phyloP scores from a whole-genome alignment of 2,797 vertebrate species.

The Aselliscus stoliczkanus region DNA sequence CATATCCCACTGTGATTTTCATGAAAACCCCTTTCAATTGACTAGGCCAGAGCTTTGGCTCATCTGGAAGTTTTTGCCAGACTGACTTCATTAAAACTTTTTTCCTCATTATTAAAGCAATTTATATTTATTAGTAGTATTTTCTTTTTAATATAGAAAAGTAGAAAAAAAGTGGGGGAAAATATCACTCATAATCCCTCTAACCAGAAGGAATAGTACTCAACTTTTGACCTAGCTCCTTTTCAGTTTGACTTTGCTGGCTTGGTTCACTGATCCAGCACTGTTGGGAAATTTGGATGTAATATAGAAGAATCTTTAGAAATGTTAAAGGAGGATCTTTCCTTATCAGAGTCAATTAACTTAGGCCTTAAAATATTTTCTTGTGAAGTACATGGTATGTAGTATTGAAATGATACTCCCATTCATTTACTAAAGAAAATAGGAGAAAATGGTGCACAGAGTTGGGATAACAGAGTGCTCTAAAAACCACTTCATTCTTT shows the following conservation, averaged over 20 bases:
- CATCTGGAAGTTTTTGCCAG: slow-evolving; percentile 12
- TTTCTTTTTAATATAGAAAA: not conserved
- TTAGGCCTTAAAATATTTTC: not conserved
- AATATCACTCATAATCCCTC: not conserved
- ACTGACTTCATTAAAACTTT: slow-evolving; percentile 12
- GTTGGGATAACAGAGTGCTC: not conserved
- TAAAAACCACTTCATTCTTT: not conserved
- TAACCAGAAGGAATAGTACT: not conserved
- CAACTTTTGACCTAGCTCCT: not conserved
- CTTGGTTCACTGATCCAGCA: not conserved
- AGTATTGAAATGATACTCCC: not conserved
- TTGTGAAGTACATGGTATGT: not conserved
- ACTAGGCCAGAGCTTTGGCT: not conserved
- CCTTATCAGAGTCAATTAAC: not conserved
- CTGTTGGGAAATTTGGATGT: not conserved
- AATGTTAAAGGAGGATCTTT: not conserved
- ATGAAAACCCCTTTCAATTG: slow-evolving; percentile 26
- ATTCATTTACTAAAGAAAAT: not conserved
- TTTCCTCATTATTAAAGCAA: slow-evolving; percentile 8
- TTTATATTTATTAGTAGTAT: not conserved
- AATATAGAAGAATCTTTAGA: not conserved
- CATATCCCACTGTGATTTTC: not conserved
- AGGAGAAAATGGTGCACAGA: not conserved
- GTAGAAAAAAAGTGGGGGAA: not conserved
- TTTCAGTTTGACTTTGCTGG: not conserved